Evolutionary conservation across 2,888 invertebrate species (phyloP), one percentile per base, ranked within the genome.

Genomic region (Geotrupes spiniger): DNA sequence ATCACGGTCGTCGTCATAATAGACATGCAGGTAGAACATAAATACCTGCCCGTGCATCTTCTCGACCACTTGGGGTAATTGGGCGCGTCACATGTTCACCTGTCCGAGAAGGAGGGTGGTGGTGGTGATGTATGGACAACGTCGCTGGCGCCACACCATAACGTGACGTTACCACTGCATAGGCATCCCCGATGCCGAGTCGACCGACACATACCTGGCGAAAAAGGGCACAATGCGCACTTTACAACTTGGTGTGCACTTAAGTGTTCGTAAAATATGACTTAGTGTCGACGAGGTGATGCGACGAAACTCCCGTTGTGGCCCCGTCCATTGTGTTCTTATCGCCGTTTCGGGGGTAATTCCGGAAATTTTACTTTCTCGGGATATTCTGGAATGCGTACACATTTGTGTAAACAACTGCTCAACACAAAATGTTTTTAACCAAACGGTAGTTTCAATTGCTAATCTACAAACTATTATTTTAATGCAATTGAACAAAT

Each of bases 51-150:
- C 42, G 46, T 46, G 45, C 45, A 42, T 46, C 51, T 49, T 53
- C 53, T 53, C 49, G n/a, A n/a, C n/a, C n/a, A n/a, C n/a, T n/a
- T n/a, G n/a, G 49, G 46, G 54, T 54, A 54, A 52, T 56, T 54
- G 52, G 52, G 49, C 46, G 46, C 49, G 49, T 56, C 52, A 57
- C 57, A 55, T 59, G 59, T 58, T 59, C 59, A 54, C 59, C 59
- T 59, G 59, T 59, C 59, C 41, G 38, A n/a, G n/a, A n/a, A n/a
- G n/a, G n/a, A n/a, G n/a, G n/a, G n/a, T n/a, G n/a, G n/a, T n/a
- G n/a, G n/a, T n/a, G 38, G 53, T 59, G 59, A 59, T 59, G 56
- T 56, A 59, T 58, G 53, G 50, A 43, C 47, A 44, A n/a, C 51
- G 39, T 50, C 47, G 47, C 49, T 58, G 59, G 59, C 59, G 59